phyloP scores from a whole-genome alignment of 2,113 vertebrate species.

The Natator depressus region DNA sequence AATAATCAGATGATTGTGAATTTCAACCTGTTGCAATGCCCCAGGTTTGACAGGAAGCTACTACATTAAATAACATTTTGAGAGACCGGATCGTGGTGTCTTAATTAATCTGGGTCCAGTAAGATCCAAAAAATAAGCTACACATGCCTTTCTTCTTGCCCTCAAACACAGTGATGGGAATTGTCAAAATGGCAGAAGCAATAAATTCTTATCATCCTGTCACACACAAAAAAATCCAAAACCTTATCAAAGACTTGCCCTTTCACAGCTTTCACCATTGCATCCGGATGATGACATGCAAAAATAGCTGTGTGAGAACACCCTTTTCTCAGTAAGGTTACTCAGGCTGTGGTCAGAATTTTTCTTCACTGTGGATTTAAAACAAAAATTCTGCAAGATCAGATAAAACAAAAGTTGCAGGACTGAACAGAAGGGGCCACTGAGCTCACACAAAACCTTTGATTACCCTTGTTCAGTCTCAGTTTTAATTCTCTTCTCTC shows the following conservation, averaged over 20 bases:
- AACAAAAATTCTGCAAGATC: not conserved
- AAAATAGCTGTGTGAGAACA: not conserved
- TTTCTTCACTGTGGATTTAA: not conserved
- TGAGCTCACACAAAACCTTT: not conserved
- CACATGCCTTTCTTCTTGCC: not conserved
- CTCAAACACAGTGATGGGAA: not conserved
- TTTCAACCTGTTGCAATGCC: not conserved
- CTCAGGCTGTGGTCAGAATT: slow-evolving; percentile 19
- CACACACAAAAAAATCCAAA: not conserved
- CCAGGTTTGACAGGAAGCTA: not conserved
- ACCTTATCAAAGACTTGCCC: not conserved
- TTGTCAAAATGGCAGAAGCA: not conserved
- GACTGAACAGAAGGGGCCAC: not conserved
- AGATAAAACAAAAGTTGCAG: not conserved
- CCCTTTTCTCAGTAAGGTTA: not conserved
- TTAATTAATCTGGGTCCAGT: not conserved
- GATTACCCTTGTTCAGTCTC: not conserved
- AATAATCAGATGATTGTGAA: not conserved
- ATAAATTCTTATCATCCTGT: not conserved
- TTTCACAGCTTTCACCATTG: slow-evolving; percentile 11
- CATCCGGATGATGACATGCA: slow-evolving; percentile 14
- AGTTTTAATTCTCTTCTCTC: not conserved
- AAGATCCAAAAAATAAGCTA: not conserved
- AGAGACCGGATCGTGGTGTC: not conserved
- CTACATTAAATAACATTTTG: not conserved